Evolutionary conservation across 1,140 invertebrate genomes (phyloP).

Genomic region (Mizuhopecten yessoensis): DNA sequence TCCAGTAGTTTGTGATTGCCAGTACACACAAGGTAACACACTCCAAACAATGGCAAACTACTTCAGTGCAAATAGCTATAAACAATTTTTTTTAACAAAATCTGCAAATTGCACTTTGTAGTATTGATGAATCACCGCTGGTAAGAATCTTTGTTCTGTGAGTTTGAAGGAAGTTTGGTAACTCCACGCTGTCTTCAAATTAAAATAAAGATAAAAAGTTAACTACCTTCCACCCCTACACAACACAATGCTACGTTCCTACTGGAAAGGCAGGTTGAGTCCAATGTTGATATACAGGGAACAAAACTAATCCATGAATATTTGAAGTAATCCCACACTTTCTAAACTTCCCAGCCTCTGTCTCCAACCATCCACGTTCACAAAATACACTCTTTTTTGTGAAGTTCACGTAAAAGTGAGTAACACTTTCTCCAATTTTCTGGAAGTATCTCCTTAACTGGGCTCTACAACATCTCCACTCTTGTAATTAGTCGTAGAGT

Average conservation of each 20-base stretch:
- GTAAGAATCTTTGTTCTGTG: slow-evolving; percentile 10
- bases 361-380: not conserved
- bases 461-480: not conserved
- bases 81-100: not conserved
- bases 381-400: too few species aligned
- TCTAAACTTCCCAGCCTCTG: not conserved
- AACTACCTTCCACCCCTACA: not conserved
- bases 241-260: not conserved
- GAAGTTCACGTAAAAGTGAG: not conserved
- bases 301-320: not conserved
- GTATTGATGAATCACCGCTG: not conserved
- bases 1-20: not conserved
- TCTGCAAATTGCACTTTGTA: not conserved
- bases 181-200: not conserved
- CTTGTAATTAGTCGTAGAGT: not conserved
- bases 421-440: too few species aligned
- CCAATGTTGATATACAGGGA: not conserved
- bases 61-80: not conserved
- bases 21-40: not conserved
- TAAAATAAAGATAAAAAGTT: not conserved
- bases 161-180: not conserved
- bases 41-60: not conserved
- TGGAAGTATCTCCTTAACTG: not conserved
- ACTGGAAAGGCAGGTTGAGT: not conserved
- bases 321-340: not conserved